Conservation (phyloP, 2,888 invertebrate species). For the Sarcophaga carnaria region DNA sequence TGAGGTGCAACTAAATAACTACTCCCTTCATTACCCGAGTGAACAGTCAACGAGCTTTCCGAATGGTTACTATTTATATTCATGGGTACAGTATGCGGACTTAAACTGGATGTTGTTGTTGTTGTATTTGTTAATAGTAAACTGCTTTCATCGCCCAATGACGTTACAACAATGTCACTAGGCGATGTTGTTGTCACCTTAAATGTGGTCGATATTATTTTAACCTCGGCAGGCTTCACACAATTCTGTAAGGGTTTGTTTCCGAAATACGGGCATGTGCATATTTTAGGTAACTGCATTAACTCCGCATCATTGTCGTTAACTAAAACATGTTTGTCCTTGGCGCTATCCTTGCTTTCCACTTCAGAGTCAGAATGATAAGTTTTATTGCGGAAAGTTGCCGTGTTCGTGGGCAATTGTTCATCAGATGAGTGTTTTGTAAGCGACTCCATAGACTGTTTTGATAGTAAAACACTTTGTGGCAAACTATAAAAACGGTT, state of each 20-base stretch:
- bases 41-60: conserved; percentile 73
- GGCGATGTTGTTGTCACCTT: conserved; percentile 74
- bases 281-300: conserved; percentile 87
- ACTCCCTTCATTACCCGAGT: conserved; percentile 70
- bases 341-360: conserved; percentile 56
- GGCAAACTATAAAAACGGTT: conserved; percentile 80
- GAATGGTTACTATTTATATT: conserved; percentile 65
- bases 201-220: conserved; percentile 81
- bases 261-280: conserved; percentile 92
- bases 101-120: conserved; percentile 77
- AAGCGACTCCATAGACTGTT: conserved; percentile 66
- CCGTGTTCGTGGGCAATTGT: conserved; percentile 19
- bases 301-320: conserved; percentile 73
- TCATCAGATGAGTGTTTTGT: conserved; percentile 41
- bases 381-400: conserved; percentile 47
- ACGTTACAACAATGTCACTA: conserved; percentile 70
- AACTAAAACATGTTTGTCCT: conserved; percentile 18
- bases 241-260: conserved; percentile 84
- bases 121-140: conserved; percentile 58
- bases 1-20: conserved; percentile 81
- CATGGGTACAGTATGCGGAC: conserved; percentile 70
- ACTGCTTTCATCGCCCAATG: conserved; percentile 69
- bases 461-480: conserved; percentile 74
- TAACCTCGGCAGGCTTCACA: conserved; percentile 83
- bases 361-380: conserved; percentile 74